Conservation (phyloP, 1,140 invertebrate species). For the Papilio machaon region DNA sequence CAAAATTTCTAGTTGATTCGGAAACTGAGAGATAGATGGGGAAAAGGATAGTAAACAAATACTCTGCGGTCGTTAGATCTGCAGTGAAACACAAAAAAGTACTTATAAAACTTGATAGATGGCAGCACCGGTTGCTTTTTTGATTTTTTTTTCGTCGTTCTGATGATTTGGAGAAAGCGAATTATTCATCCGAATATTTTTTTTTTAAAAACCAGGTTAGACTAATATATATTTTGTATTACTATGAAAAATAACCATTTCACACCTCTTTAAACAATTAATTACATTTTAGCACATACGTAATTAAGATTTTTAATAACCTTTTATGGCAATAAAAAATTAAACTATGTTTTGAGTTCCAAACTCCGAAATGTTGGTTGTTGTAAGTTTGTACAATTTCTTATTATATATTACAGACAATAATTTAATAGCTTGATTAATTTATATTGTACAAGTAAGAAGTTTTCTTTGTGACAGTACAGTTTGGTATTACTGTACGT, state of each 20-base stretch:
- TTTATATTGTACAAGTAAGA: not conserved
- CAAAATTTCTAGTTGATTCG: no score
- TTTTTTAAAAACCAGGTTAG: not conserved
- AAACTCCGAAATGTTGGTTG: not conserved
- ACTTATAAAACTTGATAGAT: not conserved
- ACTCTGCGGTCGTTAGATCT: not conserved
- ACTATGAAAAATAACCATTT: not conserved
- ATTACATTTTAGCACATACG: not conserved
- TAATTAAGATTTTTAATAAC: not conserved
- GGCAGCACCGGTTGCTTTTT: not conserved
- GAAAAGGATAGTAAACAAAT: no score
- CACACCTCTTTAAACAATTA: not conserved
- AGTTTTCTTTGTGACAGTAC: not conserved
- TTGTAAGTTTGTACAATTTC: conserved; percentile 7
- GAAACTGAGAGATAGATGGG: no score
- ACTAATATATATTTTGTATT: not conserved
- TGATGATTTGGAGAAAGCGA: not conserved
- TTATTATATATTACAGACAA: no score
- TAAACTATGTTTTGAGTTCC: not conserved
- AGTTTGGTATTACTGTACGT: conserved; percentile 6
- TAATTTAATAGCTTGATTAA: no score
- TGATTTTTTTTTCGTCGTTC: no score
- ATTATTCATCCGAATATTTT: not conserved
- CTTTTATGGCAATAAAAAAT: not conserved
- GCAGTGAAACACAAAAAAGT: not conserved